Percentiles rank a stretch among this genome's conserved stretches.
phyloP scores from a whole-genome alignment of 1,140 invertebrate genomes.

The Ptiloglossa arizonensis region DNA sequence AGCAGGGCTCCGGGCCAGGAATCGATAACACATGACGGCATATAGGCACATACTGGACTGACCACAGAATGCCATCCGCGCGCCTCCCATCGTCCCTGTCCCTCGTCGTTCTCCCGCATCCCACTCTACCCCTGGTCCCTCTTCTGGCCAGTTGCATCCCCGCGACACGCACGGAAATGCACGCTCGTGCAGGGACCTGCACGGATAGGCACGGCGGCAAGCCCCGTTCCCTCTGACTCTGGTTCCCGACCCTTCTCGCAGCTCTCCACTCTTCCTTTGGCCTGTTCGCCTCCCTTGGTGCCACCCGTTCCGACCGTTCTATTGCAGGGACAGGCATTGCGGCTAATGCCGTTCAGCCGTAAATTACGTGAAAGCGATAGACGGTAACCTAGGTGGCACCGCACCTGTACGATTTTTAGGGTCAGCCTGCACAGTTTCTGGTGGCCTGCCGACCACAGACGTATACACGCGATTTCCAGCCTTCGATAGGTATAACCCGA shows the following conservation, averaged over 20 bases:
- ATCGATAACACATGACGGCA: conserved; percentile 80
- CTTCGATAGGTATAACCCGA: too few relatives aligned
- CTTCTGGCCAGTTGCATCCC: conserved; percentile 40
- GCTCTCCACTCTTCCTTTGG: conserved; percentile 15
- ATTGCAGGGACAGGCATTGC: conserved; percentile 75
- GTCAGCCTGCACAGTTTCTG: background rate
- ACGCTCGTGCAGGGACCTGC: conserved; percentile 37
- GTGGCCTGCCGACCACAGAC: background rate
- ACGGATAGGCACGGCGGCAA: conserved; percentile 26
- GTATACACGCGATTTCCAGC: too few relatives aligned
- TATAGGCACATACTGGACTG: conserved; percentile 78
- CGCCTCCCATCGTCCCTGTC: conserved; percentile 58
- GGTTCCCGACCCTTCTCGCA: background rate
- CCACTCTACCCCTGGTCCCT: too few relatives aligned
- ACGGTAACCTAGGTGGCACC: conserved; percentile 49
- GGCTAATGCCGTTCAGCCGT: conserved; percentile 77
- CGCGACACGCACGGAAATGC: conserved; percentile 60
- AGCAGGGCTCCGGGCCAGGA: conserved; percentile 64
- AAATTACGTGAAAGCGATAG: conserved; percentile 77
- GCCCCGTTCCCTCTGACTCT: background rate
- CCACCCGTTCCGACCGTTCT: conserved; percentile 65
- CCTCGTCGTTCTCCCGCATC: conserved; percentile 15
- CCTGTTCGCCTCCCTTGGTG: conserved; percentile 10
- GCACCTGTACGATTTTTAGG: conserved; percentile 62
- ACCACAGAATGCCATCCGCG: conserved; percentile 79